A percentile compares a stretch with the other conserved stretches of the same genome.
phyloP scores from a whole-genome alignment of 35 echinoderm and acorn worm species.

The Nesometra sesokonis region DNA sequence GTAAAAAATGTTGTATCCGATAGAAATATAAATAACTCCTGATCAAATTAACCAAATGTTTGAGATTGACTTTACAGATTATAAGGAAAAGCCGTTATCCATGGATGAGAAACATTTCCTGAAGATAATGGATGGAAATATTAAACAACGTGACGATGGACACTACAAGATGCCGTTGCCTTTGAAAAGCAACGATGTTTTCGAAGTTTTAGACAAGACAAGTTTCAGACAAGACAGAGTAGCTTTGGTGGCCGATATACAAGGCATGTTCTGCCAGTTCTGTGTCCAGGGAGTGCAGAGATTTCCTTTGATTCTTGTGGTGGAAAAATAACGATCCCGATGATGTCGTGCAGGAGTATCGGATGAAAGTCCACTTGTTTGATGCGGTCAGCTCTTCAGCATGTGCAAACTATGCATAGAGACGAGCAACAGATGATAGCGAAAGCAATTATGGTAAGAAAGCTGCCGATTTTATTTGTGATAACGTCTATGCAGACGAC shows the following conservation, averaged over 20 bases:
- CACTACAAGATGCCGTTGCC: neutral
- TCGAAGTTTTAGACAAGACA: too few species aligned
- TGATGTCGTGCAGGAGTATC: too few species aligned
- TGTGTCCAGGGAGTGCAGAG: too few species aligned
- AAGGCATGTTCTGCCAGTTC: slow-evolving; percentile 20
- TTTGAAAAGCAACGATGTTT: neutral
- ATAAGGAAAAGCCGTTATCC: neutral
- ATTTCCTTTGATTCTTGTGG: too few species aligned
- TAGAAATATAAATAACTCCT: neutral
- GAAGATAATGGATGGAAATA: neutral
- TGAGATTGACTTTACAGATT: neutral
- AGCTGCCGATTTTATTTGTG: too few species aligned
- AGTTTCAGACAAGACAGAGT: slow-evolving; percentile 14
- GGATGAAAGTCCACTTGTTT: too few species aligned
- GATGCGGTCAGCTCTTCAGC: too few species aligned
- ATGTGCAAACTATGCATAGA: too few species aligned
- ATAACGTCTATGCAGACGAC: too few species aligned
- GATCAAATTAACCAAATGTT: neutral
- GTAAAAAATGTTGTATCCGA: neutral
- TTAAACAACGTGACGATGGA: neutral
- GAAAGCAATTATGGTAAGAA: too few species aligned
- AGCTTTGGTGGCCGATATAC: slow-evolving; percentile 20
- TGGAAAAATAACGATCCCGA: too few species aligned
- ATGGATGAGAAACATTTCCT: neutral
- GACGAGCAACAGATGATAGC: too few species aligned